phyloP scores from a whole-genome alignment of 30 jellyfish, hydroid and myxozoan genomes.

The Hydractinia echinata region DNA sequence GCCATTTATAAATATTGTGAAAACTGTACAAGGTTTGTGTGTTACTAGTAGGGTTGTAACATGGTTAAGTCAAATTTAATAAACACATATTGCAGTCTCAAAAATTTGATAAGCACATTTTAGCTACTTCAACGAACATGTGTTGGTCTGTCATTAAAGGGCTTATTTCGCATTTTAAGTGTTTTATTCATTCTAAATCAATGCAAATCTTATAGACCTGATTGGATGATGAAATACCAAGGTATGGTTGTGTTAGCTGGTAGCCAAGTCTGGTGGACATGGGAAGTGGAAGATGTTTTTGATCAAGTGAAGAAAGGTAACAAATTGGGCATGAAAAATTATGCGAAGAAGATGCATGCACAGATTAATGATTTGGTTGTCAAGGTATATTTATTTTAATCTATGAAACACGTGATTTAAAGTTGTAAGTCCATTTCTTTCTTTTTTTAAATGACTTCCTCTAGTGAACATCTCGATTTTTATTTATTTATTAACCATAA shows the following conservation, averaged over 20 bases:
- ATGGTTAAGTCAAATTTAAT: no score
- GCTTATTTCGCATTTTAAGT: no score
- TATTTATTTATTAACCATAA: no score
- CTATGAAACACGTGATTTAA: no score
- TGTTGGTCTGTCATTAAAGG: no score
- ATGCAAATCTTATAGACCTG: conserved; percentile 44
- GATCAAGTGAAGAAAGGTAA: conserved; percentile 84
- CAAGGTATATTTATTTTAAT: conserved; percentile 43
- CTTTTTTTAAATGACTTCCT: no score
- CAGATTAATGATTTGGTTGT: conserved; percentile 88
- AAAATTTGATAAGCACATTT: no score
- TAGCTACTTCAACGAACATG: no score
- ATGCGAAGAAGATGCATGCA: conserved; percentile 80
- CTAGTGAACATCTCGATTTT: no score
- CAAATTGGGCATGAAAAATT: conserved; percentile 85
- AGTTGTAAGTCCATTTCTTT: no score
- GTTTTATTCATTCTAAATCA: neutral
- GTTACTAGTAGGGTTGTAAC: neutral
- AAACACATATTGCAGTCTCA: no score
- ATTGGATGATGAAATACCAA: conserved; percentile 94
- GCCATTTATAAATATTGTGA: conserved; percentile 83
- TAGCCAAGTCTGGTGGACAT: conserved; percentile 98
- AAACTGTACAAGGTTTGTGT: conserved; percentile 57
- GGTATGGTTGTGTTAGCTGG: conserved; percentile 98
- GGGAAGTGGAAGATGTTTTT: conserved; percentile 99